Evolutionary conservation across 2,888 invertebrate genomes (phyloP), one percentile per base, ranked within the genome.

Genomic region (Cistogaster globosa): DNA sequence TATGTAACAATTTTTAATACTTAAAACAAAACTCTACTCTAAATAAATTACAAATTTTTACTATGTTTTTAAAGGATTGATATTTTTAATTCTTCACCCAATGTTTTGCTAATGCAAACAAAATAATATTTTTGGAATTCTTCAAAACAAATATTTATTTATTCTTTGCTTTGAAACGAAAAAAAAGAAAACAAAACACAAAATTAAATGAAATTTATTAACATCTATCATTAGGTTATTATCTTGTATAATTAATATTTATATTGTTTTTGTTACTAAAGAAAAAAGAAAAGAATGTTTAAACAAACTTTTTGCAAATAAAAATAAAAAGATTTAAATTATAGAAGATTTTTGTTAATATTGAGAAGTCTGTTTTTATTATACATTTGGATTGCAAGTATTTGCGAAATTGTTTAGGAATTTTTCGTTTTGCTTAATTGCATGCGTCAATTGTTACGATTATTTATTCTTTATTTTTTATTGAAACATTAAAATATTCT

Each of bases 181-280:
- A 26, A 26, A 26, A 26, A 26, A 26, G 4, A 4, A 26, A 26
- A 62, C 51, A 11, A 22, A 53, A 32, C 0, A 11, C 45, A 60
- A 51, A 76, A 48, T 8, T 14, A 16, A 57, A 55, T 45, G 5
- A 58, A 78, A 84, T 78, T 84, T 81, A 84, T 81, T 63, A 77
- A 74, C 84, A 84, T 78, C 74, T 58, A 82, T 85, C 85, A 85
- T 85, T 85, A 78, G 75, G 58, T 85, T 69, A 85, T 85, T 85
- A 81, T 85, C 85, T 78, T 58, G 51, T 75, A 75, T 58, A 84
- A 84, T 78, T 84, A 63, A 85, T 82, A 78, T 77, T 84, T 74
- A 53, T 53, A 69, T 76, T 76, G 53, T 74, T 77, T 51, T 71
- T 68, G 65, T 48, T 53, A 51, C 51, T 53, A 32, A 65, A 67